phyloP scores from a whole-genome alignment of 2,797 vertebrate species.

The Notolabrus celidotus region DNA sequence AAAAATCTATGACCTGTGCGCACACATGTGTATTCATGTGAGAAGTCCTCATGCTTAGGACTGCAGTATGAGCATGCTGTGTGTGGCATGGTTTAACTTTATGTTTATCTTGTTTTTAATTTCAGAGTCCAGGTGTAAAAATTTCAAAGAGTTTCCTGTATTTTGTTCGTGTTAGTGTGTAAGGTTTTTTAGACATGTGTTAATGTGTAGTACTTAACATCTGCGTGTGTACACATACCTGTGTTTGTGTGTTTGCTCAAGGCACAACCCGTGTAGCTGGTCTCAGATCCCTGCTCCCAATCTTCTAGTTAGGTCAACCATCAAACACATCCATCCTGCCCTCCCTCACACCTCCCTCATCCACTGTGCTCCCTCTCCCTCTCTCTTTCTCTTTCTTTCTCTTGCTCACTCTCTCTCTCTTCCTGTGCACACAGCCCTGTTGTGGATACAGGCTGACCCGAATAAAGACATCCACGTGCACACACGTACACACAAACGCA shows the following conservation, averaged over 20 bases:
- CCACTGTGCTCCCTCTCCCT: constrained; percentile 58
- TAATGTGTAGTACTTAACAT: constrained; percentile 41
- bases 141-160: constrained; percentile 36
- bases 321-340: constrained; percentile 90
- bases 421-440: constrained; percentile 59
- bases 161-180: constrained; percentile 23
- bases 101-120: neutral
- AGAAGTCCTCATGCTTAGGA: constrained; percentile 20
- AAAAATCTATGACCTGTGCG: constrained; percentile 34
- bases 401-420: constrained; percentile 31
- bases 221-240: constrained; percentile 50
- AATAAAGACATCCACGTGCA: constrained; percentile 64
- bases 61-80: constrained; percentile 7
- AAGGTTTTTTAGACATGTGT: constrained; percentile 25
- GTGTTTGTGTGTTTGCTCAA: constrained; percentile 73
- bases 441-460: constrained; percentile 75
- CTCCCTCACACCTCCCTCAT: constrained; percentile 74
- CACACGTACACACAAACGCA: constrained; percentile 51
- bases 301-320: constrained; percentile 99
- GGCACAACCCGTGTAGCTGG: constrained; percentile 76
- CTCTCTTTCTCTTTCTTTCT: constrained; percentile 31
- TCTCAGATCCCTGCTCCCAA: constrained; percentile 93
- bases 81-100: constrained; percentile 15
- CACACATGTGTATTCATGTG: constrained; percentile 17
- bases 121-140: constrained; percentile 12